Conservation (phyloP, 1,140 invertebrate genomes). For the Drusus annulatus region DNA sequence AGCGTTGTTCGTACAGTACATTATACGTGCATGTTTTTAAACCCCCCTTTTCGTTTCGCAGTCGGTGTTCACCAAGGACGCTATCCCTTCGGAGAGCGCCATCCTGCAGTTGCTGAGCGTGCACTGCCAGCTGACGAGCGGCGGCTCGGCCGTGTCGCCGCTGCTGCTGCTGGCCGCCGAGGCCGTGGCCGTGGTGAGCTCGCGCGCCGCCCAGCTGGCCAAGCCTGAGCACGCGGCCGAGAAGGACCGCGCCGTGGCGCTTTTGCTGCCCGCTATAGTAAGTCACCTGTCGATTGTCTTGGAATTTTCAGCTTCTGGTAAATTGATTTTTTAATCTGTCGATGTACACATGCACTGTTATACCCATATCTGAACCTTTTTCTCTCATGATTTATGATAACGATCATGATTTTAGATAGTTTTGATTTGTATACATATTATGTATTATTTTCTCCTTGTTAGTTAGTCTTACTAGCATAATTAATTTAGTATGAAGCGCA, state of each 20-base stretch:
- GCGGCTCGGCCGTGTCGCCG: slow-evolving; percentile 62
- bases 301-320: no score
- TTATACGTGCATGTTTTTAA: not conserved
- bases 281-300: slow-evolving; percentile 54
- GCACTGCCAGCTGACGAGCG: slow-evolving; percentile 67
- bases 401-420: no score
- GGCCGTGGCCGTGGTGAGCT: slow-evolving; percentile 64
- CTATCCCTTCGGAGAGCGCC: slow-evolving; percentile 88
- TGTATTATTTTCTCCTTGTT: no score
- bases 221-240: slow-evolving; percentile 56
- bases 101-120: slow-evolving; percentile 75
- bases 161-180: slow-evolving; percentile 68
- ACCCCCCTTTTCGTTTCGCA: slow-evolving; percentile 63
- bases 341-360: no score
- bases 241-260: slow-evolving; percentile 63
- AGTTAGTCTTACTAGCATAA: no score
- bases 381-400: no score
- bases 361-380: no score
- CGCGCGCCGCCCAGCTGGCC: slow-evolving; percentile 31
- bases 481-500: no score
- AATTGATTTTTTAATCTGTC: no score
- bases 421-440: no score
- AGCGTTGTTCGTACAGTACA: no score
- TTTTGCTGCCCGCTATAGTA: slow-evolving; percentile 67
- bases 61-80: slow-evolving; percentile 83